Evolutionary conservation across 1,140 invertebrate genomes (phyloP).

Genomic region (Catajapyx aquilonaris): DNA sequence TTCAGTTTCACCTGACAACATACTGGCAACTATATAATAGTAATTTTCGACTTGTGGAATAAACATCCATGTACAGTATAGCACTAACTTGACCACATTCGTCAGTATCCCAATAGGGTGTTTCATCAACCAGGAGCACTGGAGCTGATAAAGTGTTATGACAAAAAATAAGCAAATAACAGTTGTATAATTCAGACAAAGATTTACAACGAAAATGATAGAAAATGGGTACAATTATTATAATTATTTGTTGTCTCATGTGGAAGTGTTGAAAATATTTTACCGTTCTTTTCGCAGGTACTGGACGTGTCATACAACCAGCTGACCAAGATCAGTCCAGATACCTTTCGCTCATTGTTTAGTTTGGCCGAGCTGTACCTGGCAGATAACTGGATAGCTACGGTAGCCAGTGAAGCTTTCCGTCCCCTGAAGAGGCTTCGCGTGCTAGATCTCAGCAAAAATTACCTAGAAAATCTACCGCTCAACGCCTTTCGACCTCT

Average conservation of each 20-base stretch:
- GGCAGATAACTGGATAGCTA: conserved; percentile 59
- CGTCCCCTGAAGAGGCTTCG: conserved; percentile 52
- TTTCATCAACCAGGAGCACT: too few relatives aligned
- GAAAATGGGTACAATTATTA: neutral
- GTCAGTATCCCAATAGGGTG: too few relatives aligned
- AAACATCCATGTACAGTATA: too few relatives aligned
- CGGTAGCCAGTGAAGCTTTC: conserved; percentile 55
- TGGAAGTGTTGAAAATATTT: neutral
- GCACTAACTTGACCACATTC: too few relatives aligned
- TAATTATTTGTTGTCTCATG: neutral
- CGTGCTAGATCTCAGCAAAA: conserved; percentile 60
- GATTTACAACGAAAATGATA: too few relatives aligned
- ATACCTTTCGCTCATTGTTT: conserved; percentile 34
- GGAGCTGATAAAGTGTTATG: too few relatives aligned
- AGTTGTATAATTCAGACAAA: too few relatives aligned
- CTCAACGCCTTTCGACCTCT: conserved; percentile 48
- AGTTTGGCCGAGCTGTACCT: conserved; percentile 53
- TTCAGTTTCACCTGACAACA: too few relatives aligned
- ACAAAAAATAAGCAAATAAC: too few relatives aligned
- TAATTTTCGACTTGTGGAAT: too few relatives aligned
- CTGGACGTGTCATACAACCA: conserved; percentile 68
- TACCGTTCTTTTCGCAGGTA: conserved; percentile 32
- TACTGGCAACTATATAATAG: too few relatives aligned
- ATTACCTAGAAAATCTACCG: conserved; percentile 61
- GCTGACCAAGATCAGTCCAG: conserved; percentile 48